phyloP scores from a whole-genome alignment of 2,888 invertebrate species.

The Diploptera punctata region DNA sequence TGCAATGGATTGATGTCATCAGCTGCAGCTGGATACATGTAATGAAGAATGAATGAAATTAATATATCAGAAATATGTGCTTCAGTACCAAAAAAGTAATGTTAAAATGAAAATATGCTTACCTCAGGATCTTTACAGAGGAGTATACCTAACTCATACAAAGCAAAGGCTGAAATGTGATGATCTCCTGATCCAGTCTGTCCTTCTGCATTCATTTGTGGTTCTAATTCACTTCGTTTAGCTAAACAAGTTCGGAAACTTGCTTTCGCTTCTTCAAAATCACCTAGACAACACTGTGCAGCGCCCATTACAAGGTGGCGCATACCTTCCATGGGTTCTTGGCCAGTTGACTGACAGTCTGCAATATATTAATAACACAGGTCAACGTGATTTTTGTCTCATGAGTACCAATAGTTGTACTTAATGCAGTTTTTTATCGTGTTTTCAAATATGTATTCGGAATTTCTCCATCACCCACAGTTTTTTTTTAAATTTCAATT shows the following conservation, averaged over 20 bases:
- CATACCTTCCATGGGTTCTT: conserved; percentile 64
- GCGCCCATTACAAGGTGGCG: conserved; percentile 61
- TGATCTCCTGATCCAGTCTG: conserved; percentile 46
- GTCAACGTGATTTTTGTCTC: too few species aligned
- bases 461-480: too few species aligned
- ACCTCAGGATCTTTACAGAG: conserved; percentile 56
- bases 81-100: too few species aligned
- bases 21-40: too few species aligned
- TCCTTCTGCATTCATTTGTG: conserved; percentile 19
- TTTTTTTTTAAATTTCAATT: too few species aligned
- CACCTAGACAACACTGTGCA: conserved; percentile 56
- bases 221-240: conserved; percentile 45
- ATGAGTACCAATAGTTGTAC: too few species aligned
- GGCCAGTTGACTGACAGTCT: conserved; percentile 40
- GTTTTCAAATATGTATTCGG: too few species aligned
- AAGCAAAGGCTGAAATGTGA: conserved; percentile 69
- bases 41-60: too few species aligned
- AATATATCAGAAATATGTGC: too few species aligned
- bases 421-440: too few species aligned
- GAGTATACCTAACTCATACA: conserved; percentile 67
- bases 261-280: conserved; percentile 52
- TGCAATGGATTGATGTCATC: too few species aligned
- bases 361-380: background rate
- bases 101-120: too few species aligned
- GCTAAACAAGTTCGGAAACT: conserved; percentile 55